Percentiles rank a stretch among this genome's conserved stretches.
Conservation (phyloP, 2,797 vertebrate genomes). For the Peromyscus melanophrys region DNA sequence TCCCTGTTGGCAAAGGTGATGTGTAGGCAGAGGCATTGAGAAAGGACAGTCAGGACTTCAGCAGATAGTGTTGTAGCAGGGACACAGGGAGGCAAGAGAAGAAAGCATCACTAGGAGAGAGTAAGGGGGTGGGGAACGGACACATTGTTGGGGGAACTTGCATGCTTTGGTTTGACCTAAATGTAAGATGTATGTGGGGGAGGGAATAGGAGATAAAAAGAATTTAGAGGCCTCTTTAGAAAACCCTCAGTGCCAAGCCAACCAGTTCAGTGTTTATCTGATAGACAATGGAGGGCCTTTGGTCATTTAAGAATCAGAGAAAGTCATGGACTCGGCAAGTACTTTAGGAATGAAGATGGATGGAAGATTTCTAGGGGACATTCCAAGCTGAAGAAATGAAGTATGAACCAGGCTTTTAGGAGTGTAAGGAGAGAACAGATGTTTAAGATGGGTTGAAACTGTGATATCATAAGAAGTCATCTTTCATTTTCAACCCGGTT, state of each 20-base stretch:
- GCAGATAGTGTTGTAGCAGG: not conserved
- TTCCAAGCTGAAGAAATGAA: not conserved
- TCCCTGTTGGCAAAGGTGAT: not conserved
- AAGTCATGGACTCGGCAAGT: not conserved
- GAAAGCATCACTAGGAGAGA: not conserved
- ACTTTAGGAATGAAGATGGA: not conserved
- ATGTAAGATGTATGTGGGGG: not conserved
- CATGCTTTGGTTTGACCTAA: not conserved
- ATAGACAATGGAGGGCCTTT: not conserved
- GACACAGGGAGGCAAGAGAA: not conserved
- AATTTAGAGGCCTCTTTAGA: not conserved
- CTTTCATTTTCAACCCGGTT: not conserved
- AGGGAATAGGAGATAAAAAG: not conserved
- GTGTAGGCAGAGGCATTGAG: not conserved
- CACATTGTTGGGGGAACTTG: not conserved
- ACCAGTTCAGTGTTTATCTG: not conserved
- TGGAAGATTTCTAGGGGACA: not conserved
- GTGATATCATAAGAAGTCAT: not conserved
- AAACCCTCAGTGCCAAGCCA: not conserved
- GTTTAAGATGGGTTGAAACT: not conserved
- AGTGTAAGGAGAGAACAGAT: not conserved
- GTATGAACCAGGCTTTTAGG: not conserved
- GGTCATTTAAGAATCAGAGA: not conserved
- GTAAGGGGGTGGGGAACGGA: not conserved
- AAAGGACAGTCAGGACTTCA: not conserved